These are phyloP conservation scores for Ormyrus nitidulus DNA, from an alignment of 2,888 invertebrate species.

Conservation along the genomic window DNA sequence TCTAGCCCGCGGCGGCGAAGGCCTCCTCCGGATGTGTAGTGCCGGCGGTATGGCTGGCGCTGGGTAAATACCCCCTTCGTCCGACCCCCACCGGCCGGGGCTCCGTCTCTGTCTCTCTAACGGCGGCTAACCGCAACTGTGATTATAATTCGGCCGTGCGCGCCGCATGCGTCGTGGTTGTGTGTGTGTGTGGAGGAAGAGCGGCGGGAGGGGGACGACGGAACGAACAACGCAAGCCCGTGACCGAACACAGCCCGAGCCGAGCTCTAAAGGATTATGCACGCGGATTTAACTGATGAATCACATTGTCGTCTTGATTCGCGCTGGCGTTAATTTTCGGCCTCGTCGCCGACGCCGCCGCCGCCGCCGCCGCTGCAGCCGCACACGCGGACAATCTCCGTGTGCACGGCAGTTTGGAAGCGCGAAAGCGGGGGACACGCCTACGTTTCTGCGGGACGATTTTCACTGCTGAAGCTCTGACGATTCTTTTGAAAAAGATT, in stretches of 20 bases:
- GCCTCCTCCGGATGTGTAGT: constrained; percentile 61
- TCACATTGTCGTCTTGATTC: constrained; percentile 76
- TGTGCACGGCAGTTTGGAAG: background rate
- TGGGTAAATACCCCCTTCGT: constrained; percentile 67
- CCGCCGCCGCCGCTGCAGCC: constrained; percentile 21
- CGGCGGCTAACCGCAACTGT: constrained; percentile 73
- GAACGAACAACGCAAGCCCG: constrained; percentile 57
- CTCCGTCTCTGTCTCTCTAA: constrained; percentile 41
- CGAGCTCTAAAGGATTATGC: constrained; percentile 74
- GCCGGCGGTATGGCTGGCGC: constrained; percentile 48
- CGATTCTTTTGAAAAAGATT: too few species aligned
- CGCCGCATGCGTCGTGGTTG: constrained; percentile 53
- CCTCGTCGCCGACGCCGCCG: constrained; percentile 27
- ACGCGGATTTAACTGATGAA: constrained; percentile 76
- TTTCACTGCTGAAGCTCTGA: too few species aligned
- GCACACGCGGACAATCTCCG: constrained; percentile 10
- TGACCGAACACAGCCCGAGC: constrained; percentile 35
- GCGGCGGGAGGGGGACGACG: background rate
- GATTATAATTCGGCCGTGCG: constrained; percentile 72
- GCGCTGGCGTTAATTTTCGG: constrained; percentile 75
- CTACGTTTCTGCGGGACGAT: too few species aligned
- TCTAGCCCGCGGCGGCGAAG: constrained; percentile 63
- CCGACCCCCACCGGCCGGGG: background rate
- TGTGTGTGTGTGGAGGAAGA: constrained; percentile 55
- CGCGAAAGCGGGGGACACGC: background rate